Base-by-base conservation (phyloP, 2,797 vertebrate genomes). In the Cirrhinus mrigala region DNA sequence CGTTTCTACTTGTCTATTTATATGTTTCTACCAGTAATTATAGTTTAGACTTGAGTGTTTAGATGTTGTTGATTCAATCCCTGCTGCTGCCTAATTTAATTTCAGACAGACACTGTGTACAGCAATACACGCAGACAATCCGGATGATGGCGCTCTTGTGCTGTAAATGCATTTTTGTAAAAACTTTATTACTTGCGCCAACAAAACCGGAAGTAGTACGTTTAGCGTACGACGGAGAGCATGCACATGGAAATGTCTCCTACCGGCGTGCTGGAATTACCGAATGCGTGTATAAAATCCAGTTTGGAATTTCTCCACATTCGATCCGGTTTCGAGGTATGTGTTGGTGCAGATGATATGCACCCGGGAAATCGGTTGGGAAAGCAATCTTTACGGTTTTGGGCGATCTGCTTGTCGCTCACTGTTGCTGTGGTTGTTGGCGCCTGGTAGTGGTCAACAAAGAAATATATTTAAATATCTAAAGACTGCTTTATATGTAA, bases 131-230 rank as follows among this genome's bases (percentile, higher is more conserved):
- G 27, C 22, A 75, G n/a, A 14, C n/a, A 0, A n/a, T 74, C 73
- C 86, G 33, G 2, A 37, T 16, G 87, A 48, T 74, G 85, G 82
- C 77, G 82, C 46, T 82, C n/a, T 58, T 79, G 69, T 52, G 6
- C 48, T 48, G 11, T 10, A 9, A 58, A 75, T 48, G 0, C 48
- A 54, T 50, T 7, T 79, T 66, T 37, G 46, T 75, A 62, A 85
- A 81, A 80, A 70, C 76, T 79, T 62, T 62, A 74, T 79, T 66
- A 10, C 66, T 22, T 1, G 15, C 3, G 4, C 10, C 24, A 14
- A 1, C 27, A 10, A 82, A 86, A 86, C 85, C 88, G 88, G 89
- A 89, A 86, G 80, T 85, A 3, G 24, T 54, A 83, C 89, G 87
- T 87, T 83, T 6, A 20, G 1, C 4, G 10, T 60, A 78, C 89